Base-by-base conservation (phyloP, 2,113 vertebrate genomes). In the Burhinus oedicnemus region DNA sequence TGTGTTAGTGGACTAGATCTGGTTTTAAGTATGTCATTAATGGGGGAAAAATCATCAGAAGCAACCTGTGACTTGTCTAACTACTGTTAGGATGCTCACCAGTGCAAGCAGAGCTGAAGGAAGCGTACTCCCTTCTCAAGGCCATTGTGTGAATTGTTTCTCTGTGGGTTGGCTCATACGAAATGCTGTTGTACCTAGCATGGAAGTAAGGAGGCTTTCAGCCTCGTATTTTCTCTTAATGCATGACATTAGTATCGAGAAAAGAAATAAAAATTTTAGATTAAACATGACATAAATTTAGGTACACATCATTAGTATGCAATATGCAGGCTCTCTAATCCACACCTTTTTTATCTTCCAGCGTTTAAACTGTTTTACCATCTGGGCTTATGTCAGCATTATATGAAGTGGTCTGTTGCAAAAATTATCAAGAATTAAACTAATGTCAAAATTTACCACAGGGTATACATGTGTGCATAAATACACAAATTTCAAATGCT, bases 381-480 rank as follows among this genome's bases (percentile, higher is more conserved):
- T 21, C 51, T 84, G 77, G 30, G 51, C 25, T 87, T 87, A 79
- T 32, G 27, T 47, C 2, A 2, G 26, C 29, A 25, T 76, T 72
- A n/a, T 49, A 25, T 52, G 36, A 89, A 61, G 15, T 22, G 60
- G 17, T 34, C 71, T 84, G 32, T 54, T 77, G 22, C 25, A 87
- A 90, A 93, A 95, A 74, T 85, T 72, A 71, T 3, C 25, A 49
- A 68, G 38, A 81, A 44, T 55, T 19, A 87, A 90, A 61, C 65
- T 60, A 42, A 42, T 51, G 32, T 83, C 9, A 57, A 64, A 80
- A 61, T 87, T 84, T 12, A 38, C 26, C 13, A 29, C 2, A 8
- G 30, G 6, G 10, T 77, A 34, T 23, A 15, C 3, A 8, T 3
- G 5, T 62, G 12, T 9, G 4, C 3, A 10, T 60, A 1, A 61